phyloP scores from a whole-genome alignment of 30 jellyfish, hydroid and myxozoan species.

The Turritopsis rubra region DNA sequence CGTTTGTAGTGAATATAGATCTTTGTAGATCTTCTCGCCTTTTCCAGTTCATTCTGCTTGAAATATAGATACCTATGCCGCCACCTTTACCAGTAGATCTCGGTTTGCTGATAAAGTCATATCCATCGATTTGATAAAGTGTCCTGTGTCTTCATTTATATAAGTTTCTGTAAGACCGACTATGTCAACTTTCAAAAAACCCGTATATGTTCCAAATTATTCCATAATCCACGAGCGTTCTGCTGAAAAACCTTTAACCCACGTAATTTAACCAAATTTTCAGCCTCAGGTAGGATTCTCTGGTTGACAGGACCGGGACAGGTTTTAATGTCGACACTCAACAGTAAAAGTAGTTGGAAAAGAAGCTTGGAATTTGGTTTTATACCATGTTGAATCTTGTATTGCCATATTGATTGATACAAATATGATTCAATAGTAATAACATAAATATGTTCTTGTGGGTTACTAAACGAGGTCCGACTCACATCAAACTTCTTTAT shows the following conservation, averaged over 20 bases:
- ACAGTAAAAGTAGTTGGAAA: background rate
- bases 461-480: background rate
- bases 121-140: conserved; percentile 40
- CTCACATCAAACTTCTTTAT: background rate
- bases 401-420: background rate
- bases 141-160: conserved; percentile 18
- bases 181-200: conserved; percentile 38
- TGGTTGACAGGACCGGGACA: background rate
- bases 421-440: background rate
- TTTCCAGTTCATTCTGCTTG: conserved; percentile 42
- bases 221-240: conserved; percentile 60
- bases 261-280: background rate
- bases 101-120: conserved; percentile 49
- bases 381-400: background rate
- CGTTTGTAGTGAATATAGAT: too few species aligned
- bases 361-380: background rate
- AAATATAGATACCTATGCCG: conserved; percentile 57
- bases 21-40: conserved; percentile 52
- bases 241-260: conserved; percentile 49
- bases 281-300: background rate
- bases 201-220: conserved; percentile 36
- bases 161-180: conserved; percentile 51
- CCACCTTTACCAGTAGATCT: conserved; percentile 54
- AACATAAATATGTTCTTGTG: too few species aligned
- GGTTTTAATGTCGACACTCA: background rate